A percentile compares a stretch with the other conserved stretches of the same genome.
Evolutionary conservation across 1,140 invertebrate genomes (phyloP).

Genomic region (Drosophila nigrodunni): DNA sequence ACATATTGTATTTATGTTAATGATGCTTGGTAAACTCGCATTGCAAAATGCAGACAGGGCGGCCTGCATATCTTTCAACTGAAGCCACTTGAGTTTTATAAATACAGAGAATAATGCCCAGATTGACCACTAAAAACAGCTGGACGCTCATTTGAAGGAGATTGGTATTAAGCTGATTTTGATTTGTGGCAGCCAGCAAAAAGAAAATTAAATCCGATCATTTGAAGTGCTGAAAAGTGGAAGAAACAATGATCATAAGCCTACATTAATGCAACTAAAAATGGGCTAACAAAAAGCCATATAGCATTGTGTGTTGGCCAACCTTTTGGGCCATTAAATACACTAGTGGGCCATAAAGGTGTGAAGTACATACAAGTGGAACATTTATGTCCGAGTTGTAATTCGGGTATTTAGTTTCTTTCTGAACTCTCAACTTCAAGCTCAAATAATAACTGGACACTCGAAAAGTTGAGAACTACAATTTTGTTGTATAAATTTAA

Average conservation of each 20-base stretch:
- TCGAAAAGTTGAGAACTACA: background rate
- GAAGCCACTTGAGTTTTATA: constrained; percentile 65
- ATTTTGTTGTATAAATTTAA: background rate
- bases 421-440: background rate
- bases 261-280: background rate
- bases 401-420: background rate
- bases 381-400: no score
- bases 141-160: constrained; percentile 7
- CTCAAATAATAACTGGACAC: background rate
- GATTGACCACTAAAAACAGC: constrained; percentile 19
- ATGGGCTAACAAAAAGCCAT: background rate
- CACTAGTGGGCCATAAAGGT: constrained; percentile 7
- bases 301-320: constrained; percentile 2
- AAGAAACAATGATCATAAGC: background rate
- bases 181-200: constrained; percentile 2
- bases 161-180: constrained; percentile 22
- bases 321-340: constrained; percentile 58
- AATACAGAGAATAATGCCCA: constrained; percentile 52
- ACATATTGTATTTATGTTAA: constrained; percentile 18
- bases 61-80: constrained; percentile 41
- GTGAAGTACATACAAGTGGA: background rate
- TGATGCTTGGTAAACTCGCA: constrained; percentile 32
- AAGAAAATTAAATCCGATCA: background rate
- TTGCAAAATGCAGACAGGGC: constrained; percentile 31
- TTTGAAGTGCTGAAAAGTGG: background rate